Base-by-base conservation (phyloP, 2,113 vertebrate species). In the Girardinichthys multiradiatus region DNA sequence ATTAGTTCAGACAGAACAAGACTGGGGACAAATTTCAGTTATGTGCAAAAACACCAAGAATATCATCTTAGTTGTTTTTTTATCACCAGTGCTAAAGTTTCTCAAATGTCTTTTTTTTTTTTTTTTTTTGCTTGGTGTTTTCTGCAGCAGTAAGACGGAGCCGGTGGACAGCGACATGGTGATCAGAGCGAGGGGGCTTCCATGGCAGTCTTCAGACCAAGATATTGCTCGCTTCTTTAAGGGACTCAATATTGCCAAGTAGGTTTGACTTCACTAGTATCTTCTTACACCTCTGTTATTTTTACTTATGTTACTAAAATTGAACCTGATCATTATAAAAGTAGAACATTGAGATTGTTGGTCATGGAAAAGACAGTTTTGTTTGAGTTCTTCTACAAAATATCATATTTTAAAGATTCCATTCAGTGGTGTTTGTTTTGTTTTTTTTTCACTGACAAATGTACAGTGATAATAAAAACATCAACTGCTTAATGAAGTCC, bases 201-300 rank as follows among this genome's bases (percentile, higher is more conserved):
- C 98, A 1, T 99, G 98, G 98, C 97, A 99, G 80, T 98, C 97
- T 17, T 99, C 98, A 64, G 98, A 99, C 86, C 98, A 99, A 89
- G 98, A 99, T 66, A 98, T 99, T 1, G 97, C 97, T 80, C 95
- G 97, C 14, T 99, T 99, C 93, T 99, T 99, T 91, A 98, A 97
- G 94, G 98, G 98, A 77, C 97, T 99, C 79, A 99, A 98, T 84
- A 98, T 99, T 79, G 96, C 98, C 84, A 98, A 97, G 98, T 99
- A 92, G 84, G 95, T 90, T 64, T 13, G 68, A 57, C 45, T 31
- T 10, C 0, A 4, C 2, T 48, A 2, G 1, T 26, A 24, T 12
- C 24, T 27, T 37, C 11, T 45, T 48, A 21, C 11, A 64, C 2
- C 24, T 64, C 33, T 26, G 35, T 54, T 54, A 54, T 54, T 54